Evolutionary conservation across 2,113 vertebrate species (phyloP).

Genomic region (Heterotilapia buettikoferi): DNA sequence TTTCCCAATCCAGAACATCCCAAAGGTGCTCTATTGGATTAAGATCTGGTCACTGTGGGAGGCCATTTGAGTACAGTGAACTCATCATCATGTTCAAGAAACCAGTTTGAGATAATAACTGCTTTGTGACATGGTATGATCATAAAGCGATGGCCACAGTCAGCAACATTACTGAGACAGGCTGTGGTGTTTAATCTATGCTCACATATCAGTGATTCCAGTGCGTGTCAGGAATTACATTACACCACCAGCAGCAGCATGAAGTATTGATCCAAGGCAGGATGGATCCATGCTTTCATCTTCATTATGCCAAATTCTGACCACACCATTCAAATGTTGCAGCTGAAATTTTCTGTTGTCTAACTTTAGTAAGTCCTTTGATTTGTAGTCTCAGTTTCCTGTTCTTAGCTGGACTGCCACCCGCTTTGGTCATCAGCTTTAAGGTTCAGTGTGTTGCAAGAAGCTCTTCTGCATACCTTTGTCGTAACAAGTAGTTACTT

Average conservation of each 20-base stretch:
- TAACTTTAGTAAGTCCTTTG: neutral
- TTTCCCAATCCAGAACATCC: neutral
- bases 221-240: neutral
- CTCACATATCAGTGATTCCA: neutral
- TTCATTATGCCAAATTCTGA: neutral
- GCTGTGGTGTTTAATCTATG: neutral
- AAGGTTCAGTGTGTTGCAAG: neutral
- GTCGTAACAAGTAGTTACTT: neutral
- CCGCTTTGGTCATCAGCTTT: neutral
- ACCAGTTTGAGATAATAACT: neutral
- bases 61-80: neutral
- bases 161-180: neutral
- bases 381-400: neutral
- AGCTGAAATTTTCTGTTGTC: neutral
- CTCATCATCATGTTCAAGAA: neutral
- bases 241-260: neutral
- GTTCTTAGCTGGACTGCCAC: neutral
- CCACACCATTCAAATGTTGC: neutral
- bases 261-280: neutral
- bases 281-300: neutral
- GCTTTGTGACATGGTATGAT: neutral
- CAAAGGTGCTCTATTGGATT: neutral
- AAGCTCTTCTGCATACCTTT: neutral
- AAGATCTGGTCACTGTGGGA: neutral
- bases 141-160: neutral